Evolutionary conservation across 2,888 invertebrate genomes (phyloP).

Genomic region (Dyspetes luteomarginatus): DNA sequence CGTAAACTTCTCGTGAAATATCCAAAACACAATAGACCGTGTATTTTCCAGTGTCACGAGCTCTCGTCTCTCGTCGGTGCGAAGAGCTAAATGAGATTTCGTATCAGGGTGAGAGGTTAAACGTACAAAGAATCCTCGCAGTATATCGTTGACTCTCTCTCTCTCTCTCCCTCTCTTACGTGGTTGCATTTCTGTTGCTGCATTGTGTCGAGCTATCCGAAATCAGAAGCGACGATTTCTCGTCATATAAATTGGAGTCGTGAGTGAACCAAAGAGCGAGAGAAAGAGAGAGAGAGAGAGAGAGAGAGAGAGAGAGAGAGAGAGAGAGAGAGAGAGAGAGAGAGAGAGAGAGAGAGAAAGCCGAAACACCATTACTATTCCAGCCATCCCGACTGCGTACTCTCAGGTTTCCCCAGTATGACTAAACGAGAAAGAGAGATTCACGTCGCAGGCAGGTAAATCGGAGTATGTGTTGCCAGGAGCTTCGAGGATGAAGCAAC

Average conservation of each 20-base stretch:
- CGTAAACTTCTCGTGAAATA: not conserved
- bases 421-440: conserved; percentile 1
- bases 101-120: not conserved
- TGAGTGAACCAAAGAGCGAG: not conserved
- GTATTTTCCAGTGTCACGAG: not conserved
- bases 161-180: not conserved
- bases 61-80: not conserved
- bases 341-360: not conserved
- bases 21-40: not conserved
- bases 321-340: not conserved
- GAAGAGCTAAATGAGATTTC: conserved; percentile 2
- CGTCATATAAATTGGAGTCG: conserved; percentile 51
- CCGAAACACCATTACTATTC: conserved; percentile 16
- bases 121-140: conserved; percentile 31
- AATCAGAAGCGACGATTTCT: conserved; percentile 53
- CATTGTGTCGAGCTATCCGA: conserved; percentile 18
- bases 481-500: conserved; percentile 54
- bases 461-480: conserved; percentile 35
- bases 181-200: conserved; percentile 24
- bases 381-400: conserved; percentile 28
- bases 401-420: conserved; percentile 27
- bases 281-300: not conserved
- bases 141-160: not conserved
- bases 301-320: not conserved
- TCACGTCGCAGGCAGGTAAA: conserved; percentile 33